Percentiles rank a stretch among this genome's conserved stretches.
phyloP scores from a whole-genome alignment of 2,888 invertebrate species.

The Agrotis clavis region DNA sequence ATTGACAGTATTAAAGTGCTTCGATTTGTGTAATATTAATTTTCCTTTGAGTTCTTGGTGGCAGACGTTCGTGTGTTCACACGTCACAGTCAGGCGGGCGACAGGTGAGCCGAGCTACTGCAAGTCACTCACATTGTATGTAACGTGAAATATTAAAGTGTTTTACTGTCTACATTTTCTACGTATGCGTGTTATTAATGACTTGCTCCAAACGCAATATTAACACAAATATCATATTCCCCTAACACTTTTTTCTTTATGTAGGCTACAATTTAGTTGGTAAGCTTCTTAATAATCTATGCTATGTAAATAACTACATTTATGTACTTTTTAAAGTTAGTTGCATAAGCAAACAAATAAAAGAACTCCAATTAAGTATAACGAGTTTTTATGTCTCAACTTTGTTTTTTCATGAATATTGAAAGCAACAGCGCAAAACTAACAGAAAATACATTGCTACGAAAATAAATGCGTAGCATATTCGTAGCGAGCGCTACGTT shows the following conservation, averaged over 20 bases:
- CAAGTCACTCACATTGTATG: neutral
- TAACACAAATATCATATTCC: neutral
- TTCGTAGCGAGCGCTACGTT: conserved; percentile 43
- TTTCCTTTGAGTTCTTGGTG: neutral
- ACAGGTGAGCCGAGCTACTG: neutral
- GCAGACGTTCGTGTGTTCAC: neutral
- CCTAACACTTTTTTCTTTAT: too few species aligned
- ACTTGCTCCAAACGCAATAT: neutral
- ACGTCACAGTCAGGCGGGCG: neutral
- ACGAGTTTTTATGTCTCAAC: neutral
- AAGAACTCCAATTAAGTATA: neutral
- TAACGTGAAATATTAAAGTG: conserved; percentile 9
- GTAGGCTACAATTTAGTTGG: too few species aligned
- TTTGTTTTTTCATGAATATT: conserved; percentile 1
- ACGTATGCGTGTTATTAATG: neutral
- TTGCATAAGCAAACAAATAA: neutral
- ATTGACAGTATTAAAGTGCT: conserved; percentile 22
- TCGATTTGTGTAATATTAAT: conserved; percentile 6
- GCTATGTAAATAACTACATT: too few species aligned
- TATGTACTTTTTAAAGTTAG: neutral
- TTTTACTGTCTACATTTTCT: neutral
- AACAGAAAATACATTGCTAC: conserved; percentile 2
- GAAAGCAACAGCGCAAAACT: neutral
- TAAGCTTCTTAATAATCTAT: too few species aligned
- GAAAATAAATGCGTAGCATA: conserved; percentile 26